A percentile compares a stretch with the other conserved stretches of the same genome.
These are phyloP conservation scores for Phataginus tricuspis DNA, from an alignment of 2,797 vertebrate species.

Conservation along the genomic window DNA sequence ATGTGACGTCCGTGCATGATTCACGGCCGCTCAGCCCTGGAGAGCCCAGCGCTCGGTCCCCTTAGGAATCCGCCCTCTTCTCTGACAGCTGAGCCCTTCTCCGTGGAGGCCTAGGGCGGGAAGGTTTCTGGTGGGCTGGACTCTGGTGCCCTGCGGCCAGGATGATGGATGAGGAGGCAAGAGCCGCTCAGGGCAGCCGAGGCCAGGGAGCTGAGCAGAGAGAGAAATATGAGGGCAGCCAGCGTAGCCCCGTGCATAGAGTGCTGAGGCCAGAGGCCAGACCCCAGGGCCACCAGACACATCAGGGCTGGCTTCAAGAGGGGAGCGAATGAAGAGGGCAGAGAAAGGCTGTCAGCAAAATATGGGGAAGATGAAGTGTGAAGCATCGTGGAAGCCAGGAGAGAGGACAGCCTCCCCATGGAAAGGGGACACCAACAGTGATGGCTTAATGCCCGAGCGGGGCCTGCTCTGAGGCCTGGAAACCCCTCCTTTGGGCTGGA, in stretches of 20 bases:
- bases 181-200: not conserved
- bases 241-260: not conserved
- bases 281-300: not conserved
- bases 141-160: not conserved
- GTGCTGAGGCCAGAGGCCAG: not conserved
- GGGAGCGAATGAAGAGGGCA: not conserved
- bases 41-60: not conserved
- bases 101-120: not conserved
- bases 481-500: not conserved
- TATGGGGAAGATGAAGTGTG: not conserved
- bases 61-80: not conserved
- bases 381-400: not conserved
- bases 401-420: not conserved
- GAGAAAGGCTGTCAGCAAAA: not conserved
- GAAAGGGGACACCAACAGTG: not conserved
- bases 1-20: not conserved
- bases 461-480: not conserved
- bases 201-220: not conserved
- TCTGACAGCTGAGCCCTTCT: conserved; percentile 67
- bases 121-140: not conserved
- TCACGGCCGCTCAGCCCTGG: not conserved
- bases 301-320: not conserved
- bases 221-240: not conserved
- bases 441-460: not conserved
- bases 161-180: conserved; percentile 45